Conservation (phyloP, 2,888 invertebrate species). For the Latrodectus elegans region DNA sequence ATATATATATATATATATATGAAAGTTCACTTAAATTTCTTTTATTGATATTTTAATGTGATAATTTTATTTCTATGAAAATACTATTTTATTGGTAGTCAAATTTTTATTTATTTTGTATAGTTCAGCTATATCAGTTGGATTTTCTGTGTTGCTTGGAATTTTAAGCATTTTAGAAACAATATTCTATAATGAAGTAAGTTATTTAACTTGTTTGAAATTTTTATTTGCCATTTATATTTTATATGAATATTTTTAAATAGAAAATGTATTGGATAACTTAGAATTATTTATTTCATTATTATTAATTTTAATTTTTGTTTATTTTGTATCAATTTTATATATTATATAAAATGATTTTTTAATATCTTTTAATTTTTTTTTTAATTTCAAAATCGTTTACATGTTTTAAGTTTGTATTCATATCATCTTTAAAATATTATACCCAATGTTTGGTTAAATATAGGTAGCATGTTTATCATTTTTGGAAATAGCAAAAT, state of each 20-base stretch:
- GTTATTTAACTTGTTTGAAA: not conserved
- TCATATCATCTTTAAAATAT: too few relatives aligned
- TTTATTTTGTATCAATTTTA: too few relatives aligned
- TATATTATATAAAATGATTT: too few relatives aligned
- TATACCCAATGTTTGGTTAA: too few relatives aligned
- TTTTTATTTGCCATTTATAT: not conserved
- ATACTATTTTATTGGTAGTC: not conserved
- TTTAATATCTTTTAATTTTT: too few relatives aligned
- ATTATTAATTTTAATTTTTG: not conserved
- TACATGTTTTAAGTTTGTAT: too few relatives aligned
- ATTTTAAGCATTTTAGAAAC: slow-evolving; percentile 31
- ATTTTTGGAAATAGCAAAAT: too few relatives aligned
- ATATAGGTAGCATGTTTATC: too few relatives aligned
- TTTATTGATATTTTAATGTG: not conserved
- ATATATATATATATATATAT: too few relatives aligned
- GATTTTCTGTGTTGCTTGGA: slow-evolving; percentile 61
- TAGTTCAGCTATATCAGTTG: slow-evolving; percentile 57
- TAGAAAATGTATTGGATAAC: not conserved
- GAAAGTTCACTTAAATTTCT: not conserved
- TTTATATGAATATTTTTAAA: not conserved
- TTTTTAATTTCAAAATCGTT: too few relatives aligned
- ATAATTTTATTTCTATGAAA: not conserved
- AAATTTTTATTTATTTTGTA: not conserved
- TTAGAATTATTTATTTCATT: not conserved
- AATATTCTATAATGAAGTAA: slow-evolving; percentile 22